phyloP scores from a whole-genome alignment of 2,888 invertebrate species.

The Xestoiulus laeticollis region DNA sequence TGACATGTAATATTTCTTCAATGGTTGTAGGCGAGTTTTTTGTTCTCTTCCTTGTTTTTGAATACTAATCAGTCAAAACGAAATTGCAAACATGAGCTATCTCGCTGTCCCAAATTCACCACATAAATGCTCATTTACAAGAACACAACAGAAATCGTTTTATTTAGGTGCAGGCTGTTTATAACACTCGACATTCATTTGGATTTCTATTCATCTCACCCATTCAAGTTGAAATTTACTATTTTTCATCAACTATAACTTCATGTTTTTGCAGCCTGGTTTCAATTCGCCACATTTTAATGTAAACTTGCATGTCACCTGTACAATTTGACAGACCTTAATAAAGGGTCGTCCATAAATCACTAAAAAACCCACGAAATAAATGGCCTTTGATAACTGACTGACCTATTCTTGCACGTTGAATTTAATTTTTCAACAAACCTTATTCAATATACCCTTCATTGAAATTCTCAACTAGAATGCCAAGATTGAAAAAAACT shows the following conservation, averaged over 20 bases:
- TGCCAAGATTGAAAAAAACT: no score
- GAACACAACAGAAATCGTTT: not conserved
- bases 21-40: not conserved
- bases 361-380: no score
- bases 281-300: not conserved
- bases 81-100: not conserved
- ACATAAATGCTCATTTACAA: not conserved
- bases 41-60: not conserved
- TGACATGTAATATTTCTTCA: not conserved
- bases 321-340: not conserved
- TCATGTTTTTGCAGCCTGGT: constrained; percentile 22
- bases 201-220: not conserved
- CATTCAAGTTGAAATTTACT: not conserved
- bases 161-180: not conserved
- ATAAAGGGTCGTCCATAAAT: not conserved
- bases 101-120: not conserved
- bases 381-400: no score
- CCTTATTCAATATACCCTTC: no score
- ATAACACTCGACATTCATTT: not conserved
- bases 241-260: not conserved
- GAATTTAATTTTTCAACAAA: no score
- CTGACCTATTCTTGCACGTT: no score
- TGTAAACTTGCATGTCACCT: constrained; percentile 5
- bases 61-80: constrained; percentile 14
- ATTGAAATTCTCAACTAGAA: no score